Base-by-base conservation (phyloP, 2,888 invertebrate species). In the Hymenopus coronatus region DNA sequence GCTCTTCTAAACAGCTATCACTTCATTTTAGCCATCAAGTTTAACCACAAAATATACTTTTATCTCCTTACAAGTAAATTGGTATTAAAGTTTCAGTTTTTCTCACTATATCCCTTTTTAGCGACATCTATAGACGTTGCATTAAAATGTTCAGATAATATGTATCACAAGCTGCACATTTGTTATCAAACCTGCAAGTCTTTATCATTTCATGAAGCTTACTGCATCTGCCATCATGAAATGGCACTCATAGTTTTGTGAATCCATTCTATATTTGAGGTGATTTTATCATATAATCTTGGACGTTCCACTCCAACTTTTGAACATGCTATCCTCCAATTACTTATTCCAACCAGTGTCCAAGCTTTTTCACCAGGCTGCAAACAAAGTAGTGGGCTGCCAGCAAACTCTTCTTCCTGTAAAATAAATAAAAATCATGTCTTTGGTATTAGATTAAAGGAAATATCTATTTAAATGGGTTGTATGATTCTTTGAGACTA, bases 341-440 rank as follows among this genome's bases (percentile, higher is more conserved):
- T 97, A 88, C 97, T 96, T 3, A 98, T 96, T 0, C 98, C 98
- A 46, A 96, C 94, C 82, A 98, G 93, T 0, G 96, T 96, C 98
- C 98, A 98, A 15, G 90, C 84, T 27, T 83, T 96, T 40, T 95
- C 95, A 90, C 96, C 95, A 0, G 95, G 94, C 91, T 96, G 95
- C 30, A 97, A 95, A 92, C 98, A 98, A 92, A 97, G 95, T 94
- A 98, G 96, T 8, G 98, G 97, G 93, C 97, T 97, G 27, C 98
- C 98, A 12, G 98, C 97, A 91, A 97, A 96, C 93, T 98, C 97
- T 94, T 97, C 97, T 93, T 97, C 97, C 97, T 97, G 92, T 89
- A 92, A 91, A 89, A 89, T 87, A 88, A 90, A 88, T 46, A n/a
- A 28, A 81, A 82, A 54, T 54, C 14, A 33, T 33, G 7, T 8